Evolutionary conservation across 2,113 vertebrate species (phyloP), one percentile per base, ranked within the genome.

Genomic region (Benitochromis conjunctus): DNA sequence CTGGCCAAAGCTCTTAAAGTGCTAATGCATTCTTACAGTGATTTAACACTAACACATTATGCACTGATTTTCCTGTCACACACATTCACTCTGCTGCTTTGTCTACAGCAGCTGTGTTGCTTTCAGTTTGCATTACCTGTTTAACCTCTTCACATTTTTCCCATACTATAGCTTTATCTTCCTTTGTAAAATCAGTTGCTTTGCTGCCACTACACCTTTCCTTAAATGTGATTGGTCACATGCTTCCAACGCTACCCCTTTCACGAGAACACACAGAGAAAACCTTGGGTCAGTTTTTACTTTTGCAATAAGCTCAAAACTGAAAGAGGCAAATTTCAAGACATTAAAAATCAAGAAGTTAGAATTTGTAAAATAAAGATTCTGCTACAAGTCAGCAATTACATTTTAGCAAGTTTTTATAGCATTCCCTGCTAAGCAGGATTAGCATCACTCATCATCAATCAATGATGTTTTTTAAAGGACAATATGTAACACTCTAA

Each of bases 381-480:
- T 19, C 3, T 74, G 2, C 24, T 51, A 51, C 26, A 51, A 51
- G 69, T 74, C 69, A 29, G 14, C 66, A 74, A 29, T 19, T 2
- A 9, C 14, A 3, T 69, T 69, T 21, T 5, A 69, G 36, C 36
- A 41, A 69, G 36, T 43, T 14, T 51, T 31, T 60, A 60, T 60
- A 21, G 41, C 76, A 55, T 82, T 77, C 46, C 14, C 54, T 46
- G 26, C n/a, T 53, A 79, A 84, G 21, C 48, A 38, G n/a, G 1
- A 24, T 77, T 29, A 46, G 69, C 29, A 56, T 76, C 56, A 64
- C 31, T 2, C 51, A n/a, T 54, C 19, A 54, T n/a, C 24, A 74
- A 51, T 51, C 71, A 31, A 48, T 55, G 31, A 62, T 24, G 13
- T 34, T 77, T 62, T 34, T 81, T 24, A 60, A 55, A 16, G 78